Base-by-base conservation (phyloP, 2,797 vertebrate genomes). In the Enteromius thamalakanensis region DNA sequence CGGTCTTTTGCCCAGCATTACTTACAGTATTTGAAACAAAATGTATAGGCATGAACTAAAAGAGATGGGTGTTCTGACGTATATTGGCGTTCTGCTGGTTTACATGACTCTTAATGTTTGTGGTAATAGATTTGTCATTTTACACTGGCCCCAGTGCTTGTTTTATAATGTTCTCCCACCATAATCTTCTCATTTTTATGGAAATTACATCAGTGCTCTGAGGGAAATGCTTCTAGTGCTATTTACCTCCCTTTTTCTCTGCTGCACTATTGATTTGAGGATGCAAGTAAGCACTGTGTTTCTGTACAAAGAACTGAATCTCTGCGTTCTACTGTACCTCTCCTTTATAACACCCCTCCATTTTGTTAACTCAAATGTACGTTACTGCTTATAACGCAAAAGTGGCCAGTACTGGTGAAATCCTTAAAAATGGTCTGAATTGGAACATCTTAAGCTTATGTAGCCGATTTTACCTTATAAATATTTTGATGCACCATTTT, bases 261-360 rank as follows among this genome's bases (percentile, higher is more conserved):
- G 29, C 45, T 19, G 10, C 51, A 70, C 72, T 86, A 89, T 92
- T 87, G 90, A 92, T 92, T 91, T 89, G 26, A 84, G 29, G 6
- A 29, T 23, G 42, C 10, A 76, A 71, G 71, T 26, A 68, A 72
- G 21, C 58, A 53, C 21, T 68, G 76, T 70, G n/a, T 74, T 51
- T 62, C 11, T 62, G 11, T 75, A 23, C 64, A 15, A 68, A 76
- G 7, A 78, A 53, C 68, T 64, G n/a, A 51, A 23, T 40, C 37
- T 40, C 7, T 40, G 37, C 7, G 6, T 40, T 40, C 7, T 40
- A 40, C 37, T 40, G 37, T 9, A 1, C 37, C 37, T 1, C 37
- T 40, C 37, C 7, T 8, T 40, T 40, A 5, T 8, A 40, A 40
- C 37, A 1, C 37, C 37, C 37, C 37, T 8, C 37, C 7, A 40